Base-by-base conservation (phyloP, 2,113 vertebrate genomes). In the Callospermophilus lateralis region DNA sequence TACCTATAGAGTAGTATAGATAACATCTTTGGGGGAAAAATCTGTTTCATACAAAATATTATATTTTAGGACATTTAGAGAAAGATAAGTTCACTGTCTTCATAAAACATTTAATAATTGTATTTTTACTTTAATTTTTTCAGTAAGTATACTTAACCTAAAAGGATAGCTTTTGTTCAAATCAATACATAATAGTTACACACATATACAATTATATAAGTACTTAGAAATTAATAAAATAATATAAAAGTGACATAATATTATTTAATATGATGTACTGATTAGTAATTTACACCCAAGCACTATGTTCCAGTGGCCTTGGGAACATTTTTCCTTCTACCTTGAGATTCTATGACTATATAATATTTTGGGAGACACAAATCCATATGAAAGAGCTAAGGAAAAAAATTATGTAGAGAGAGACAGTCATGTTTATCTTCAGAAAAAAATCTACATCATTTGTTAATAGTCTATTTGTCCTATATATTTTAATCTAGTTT, bases 131-230 rank as follows among this genome's bases (percentile, higher is more conserved):
- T 77, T 37, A 39, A 28, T 4, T 70, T 84, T 65, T 8, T 37
- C 63, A 77, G 24, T 65, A 92, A 26, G 13, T 61, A 10, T 72
- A 37, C 78, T 92, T 90, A 96, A 96, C 4, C 81, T 87, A 63
- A 83, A 67, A 65, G 9, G 3, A 55, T 39, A 65, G 11, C 6
- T 65, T 73, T 42, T 74, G 17, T 87, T 72, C 16, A 79, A 83
- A 45, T 45, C 45, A 45, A 45, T 45, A 45, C 88, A 77, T 28
- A 80, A 13, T 51, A 77, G 34, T 8, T 77, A 37, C 4, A 9
- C 11, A 85, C 10, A 65, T 9, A 72, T 16, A 76, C 8, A 45
- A 39, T 73, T 94, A 70, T 65, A 7, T 67, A 65, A 39, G 5
- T 37, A 48, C 74, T 11, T 20, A 28, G 83, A 45, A 39, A 37